Conservation (phyloP, 2,888 invertebrate species). For the Linyphia triangularis region DNA sequence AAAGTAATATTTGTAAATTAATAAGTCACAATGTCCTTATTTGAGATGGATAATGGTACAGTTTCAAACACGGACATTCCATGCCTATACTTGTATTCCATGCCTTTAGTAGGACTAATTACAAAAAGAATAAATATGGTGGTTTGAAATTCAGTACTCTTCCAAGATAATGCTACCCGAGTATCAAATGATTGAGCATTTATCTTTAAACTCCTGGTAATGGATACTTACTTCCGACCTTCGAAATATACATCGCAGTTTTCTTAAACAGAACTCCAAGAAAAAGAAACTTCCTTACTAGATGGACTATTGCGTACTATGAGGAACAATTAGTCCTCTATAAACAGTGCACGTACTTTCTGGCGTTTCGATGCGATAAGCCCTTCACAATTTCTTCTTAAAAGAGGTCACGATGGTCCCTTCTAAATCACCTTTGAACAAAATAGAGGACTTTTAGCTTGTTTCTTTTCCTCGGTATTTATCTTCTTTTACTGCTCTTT, state of each 20-base stretch:
- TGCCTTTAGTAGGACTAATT: no score
- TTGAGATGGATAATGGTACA: no score
- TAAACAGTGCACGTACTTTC: constrained; percentile 19
- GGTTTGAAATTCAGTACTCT: no score
- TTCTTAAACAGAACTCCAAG: background rate
- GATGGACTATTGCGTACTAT: constrained; percentile 6
- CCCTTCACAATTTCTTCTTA: background rate
- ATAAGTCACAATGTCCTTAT: no score
- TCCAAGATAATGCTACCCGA: no score
- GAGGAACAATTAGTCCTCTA: constrained; percentile 5
- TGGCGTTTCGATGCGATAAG: background rate
- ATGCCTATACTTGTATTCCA: no score
- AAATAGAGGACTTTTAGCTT: constrained; percentile 15
- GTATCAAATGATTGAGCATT: no score
- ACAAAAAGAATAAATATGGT: no score
- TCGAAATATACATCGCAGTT: background rate
- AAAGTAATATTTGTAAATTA: no score
- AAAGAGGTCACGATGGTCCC: background rate
- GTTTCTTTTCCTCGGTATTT: constrained; percentile 1
- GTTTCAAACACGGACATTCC: no score
- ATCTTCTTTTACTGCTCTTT: background rate
- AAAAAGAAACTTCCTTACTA: background rate
- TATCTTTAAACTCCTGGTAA: background rate
- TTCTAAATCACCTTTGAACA: constrained; percentile 2
- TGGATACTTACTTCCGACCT: background rate